Conservation (phyloP, 1,140 invertebrate genomes). For the Luehdorfia chinensis region DNA sequence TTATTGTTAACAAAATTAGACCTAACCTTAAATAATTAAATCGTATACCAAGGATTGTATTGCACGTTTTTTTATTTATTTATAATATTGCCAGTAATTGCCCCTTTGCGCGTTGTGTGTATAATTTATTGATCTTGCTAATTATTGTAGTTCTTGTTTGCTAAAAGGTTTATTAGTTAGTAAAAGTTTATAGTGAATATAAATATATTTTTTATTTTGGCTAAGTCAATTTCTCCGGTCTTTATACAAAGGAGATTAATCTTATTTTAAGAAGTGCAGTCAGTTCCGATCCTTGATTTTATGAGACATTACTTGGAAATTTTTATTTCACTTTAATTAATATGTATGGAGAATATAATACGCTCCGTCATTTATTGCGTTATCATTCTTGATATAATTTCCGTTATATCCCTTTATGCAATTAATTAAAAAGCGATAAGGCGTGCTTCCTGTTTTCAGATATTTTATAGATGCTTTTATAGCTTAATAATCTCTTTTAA, state of each 20-base stretch:
- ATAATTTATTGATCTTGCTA: constrained; percentile 23
- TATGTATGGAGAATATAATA: constrained; percentile 5
- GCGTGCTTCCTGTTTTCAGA: too few relatives aligned
- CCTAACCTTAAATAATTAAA: too few relatives aligned
- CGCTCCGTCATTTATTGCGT: neutral
- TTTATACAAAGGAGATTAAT: constrained; percentile 14
- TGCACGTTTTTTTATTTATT: constrained; percentile 37
- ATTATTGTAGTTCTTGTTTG: constrained; percentile 19
- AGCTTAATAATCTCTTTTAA: too few relatives aligned
- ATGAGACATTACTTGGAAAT: neutral
- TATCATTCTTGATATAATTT: neutral
- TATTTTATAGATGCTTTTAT: too few relatives aligned
- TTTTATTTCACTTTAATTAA: constrained; percentile 9
- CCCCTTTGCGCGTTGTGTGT: constrained; percentile 20
- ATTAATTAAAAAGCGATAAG: too few relatives aligned
- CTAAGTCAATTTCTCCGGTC: constrained; percentile 6
- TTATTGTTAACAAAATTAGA: too few relatives aligned
- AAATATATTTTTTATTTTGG: constrained; percentile 2
- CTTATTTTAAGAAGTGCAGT: constrained; percentile 1
- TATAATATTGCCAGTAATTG: constrained; percentile 39
- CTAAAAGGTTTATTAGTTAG: constrained; percentile 17
- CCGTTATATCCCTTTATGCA: neutral
- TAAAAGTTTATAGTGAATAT: constrained; percentile 17
- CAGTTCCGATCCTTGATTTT: constrained; percentile 4
- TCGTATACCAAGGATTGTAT: constrained; percentile 19